Base-by-base conservation (phyloP, 2,888 invertebrate genomes). In the Pimpla rufipes region DNA sequence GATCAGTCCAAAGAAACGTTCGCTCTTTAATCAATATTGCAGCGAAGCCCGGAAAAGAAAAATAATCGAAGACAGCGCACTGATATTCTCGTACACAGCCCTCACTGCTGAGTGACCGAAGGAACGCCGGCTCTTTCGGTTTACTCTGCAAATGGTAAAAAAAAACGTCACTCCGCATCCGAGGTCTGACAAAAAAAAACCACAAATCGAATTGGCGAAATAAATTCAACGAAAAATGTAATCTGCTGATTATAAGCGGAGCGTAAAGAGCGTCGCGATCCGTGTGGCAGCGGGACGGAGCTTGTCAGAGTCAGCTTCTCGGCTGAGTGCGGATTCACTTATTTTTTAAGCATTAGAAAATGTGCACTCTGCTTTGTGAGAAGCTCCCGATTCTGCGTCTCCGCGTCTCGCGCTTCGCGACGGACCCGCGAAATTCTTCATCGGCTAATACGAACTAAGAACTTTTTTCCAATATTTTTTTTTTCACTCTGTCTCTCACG, bases 161-260 rank as follows among this genome's bases (percentile, higher is more conserved):
- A 85, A 78, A 79, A 87, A 85, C 85, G 87, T 91, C 92, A 91
- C 92, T 92, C 91, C 88, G 91, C 92, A 92, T 92, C 91, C 91
- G 89, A 89, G 91, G 91, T 91, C 90, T 86, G 85, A 84, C 59
- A 55, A 82, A 83, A 70, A n/a, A 0, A 16, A 81, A 13, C 76
- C 42, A 57, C 8, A 68, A 77, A 71, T 59, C 13, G 42, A 74
- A 71, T 73, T 78, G 73, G 47, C 35, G 70, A 66, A 16, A 47
- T 35, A 18, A 62, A n/a, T 29, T 8, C 3, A 74, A 37, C 35
- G 16, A 52, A 64, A 62, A 81, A 52, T 11, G 52, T 16, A 18
- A 68, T 21, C 29, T 42, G 45, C 66, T 21, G 40, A 76, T 50
- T 29, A n/a, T n/a, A 35, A 73, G 59, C 57, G 45, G 35, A 78